Percentiles rank a stretch among this genome's conserved stretches.
phyloP scores from a whole-genome alignment of 2,797 vertebrate species.

The Muraenolepis orangiensis region DNA sequence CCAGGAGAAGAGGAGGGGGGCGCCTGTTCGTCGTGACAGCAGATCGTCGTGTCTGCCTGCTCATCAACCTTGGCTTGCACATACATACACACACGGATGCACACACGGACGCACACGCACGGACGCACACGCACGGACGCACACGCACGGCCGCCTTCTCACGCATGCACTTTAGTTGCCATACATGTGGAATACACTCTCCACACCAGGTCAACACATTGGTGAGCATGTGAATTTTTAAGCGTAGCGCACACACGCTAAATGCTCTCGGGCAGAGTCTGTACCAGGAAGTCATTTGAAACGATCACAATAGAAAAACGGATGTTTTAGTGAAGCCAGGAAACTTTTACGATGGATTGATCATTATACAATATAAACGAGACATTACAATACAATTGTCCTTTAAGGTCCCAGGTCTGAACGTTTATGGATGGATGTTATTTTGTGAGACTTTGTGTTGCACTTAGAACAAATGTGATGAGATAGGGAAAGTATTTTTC shows the following conservation, averaged over 20 bases:
- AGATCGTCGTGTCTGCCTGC: conserved; percentile 41
- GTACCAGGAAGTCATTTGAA: too few species aligned
- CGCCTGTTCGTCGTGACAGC: conserved; percentile 43
- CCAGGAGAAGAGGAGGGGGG: conserved; percentile 14
- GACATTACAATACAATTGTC: too few species aligned
- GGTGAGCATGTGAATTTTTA: not conserved
- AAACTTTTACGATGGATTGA: not conserved
- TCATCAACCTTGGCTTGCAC: conserved; percentile 56
- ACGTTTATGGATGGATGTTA: not conserved
- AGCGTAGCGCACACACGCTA: not conserved
- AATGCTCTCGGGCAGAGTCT: not conserved
- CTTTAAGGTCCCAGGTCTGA: not conserved
- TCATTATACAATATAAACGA: too few species aligned
- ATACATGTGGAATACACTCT: not conserved
- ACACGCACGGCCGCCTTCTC: not conserved
- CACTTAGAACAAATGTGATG: not conserved
- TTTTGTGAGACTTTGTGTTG: not conserved
- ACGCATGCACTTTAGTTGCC: not conserved
- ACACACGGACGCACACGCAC: conserved; percentile 3
- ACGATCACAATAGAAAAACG: too few species aligned
- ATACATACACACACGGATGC: not conserved
- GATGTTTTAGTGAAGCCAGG: not conserved
- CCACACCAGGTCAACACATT: not conserved
- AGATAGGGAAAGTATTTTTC: too few species aligned
- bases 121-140: not conserved